phyloP scores from a whole-genome alignment of 2,888 invertebrate species.

The Malachius bipustulatus region DNA sequence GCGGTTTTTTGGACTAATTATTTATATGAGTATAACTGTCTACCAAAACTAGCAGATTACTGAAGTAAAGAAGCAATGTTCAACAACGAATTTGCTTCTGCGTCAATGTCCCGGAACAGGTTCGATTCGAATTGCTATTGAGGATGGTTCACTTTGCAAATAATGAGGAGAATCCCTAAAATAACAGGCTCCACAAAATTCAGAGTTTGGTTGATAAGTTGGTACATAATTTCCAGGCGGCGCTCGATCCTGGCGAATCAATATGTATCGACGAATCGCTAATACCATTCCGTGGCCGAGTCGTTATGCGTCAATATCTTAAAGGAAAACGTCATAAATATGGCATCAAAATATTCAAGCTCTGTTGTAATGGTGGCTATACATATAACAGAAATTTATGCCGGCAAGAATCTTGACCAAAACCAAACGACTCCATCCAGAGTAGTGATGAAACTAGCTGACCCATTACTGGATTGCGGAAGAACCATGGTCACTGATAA shows the following conservation, averaged over 20 bases:
- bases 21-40: conserved; percentile 21
- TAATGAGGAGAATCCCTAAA: conserved; percentile 13
- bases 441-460: too few species aligned
- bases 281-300: conserved; percentile 19
- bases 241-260: conserved; percentile 14
- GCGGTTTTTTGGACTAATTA: conserved; percentile 17
- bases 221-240: conserved; percentile 12
- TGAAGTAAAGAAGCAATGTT: conserved; percentile 19
- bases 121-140: conserved; percentile 19
- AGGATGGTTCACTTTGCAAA: conserved; percentile 17
- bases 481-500: conserved; percentile 12
- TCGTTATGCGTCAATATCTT: conserved; percentile 19
- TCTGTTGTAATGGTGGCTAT: conserved; percentile 16
- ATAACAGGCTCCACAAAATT: conserved; percentile 16
- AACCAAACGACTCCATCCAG: too few species aligned
- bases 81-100: conserved; percentile 12
- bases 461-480: conserved; percentile 9
- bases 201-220: conserved; percentile 11
- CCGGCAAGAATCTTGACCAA: too few species aligned
- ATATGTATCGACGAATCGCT: conserved; percentile 19
- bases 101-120: conserved; percentile 16
- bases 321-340: conserved; percentile 20
- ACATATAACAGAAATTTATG: too few species aligned
- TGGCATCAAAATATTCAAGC: conserved; percentile 23
- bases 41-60: conserved; percentile 20